Evolutionary conservation across 2,888 invertebrate genomes (phyloP).

Genomic region (Chloromyia formosa): DNA sequence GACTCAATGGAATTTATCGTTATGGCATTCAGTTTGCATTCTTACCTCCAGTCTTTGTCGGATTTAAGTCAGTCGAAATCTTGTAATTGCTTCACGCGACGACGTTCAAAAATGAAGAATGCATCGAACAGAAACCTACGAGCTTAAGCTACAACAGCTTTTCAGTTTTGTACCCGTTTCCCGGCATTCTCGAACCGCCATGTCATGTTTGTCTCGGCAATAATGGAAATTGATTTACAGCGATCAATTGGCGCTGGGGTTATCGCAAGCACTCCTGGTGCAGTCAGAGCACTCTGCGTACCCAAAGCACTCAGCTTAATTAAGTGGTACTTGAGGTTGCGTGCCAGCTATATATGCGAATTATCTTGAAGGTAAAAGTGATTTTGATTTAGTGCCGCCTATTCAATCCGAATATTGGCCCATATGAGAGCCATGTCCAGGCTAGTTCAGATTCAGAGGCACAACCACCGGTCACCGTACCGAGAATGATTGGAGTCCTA

Average conservation of each 20-base stretch:
- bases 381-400: slow-evolving; percentile 39
- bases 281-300: too few relatives aligned
- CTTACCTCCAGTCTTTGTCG: slow-evolving; percentile 24
- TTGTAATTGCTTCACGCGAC: slow-evolving; percentile 38
- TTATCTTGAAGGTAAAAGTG: slow-evolving; percentile 40
- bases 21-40: slow-evolving; percentile 45
- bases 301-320: slow-evolving; percentile 24
- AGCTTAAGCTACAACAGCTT: background rate
- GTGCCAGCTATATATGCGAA: slow-evolving; percentile 19
- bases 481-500: background rate
- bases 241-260: slow-evolving; percentile 35
- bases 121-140: background rate
- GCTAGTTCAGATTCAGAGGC: background rate
- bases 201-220: slow-evolving; percentile 38
- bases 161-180: background rate
- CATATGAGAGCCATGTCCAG: background rate
- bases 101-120: background rate
- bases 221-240: slow-evolving; percentile 42
- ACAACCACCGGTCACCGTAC: background rate
- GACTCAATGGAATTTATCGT: slow-evolving; percentile 44
- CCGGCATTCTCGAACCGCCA: background rate
- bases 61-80: slow-evolving; percentile 6
- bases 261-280: slow-evolving; percentile 4
- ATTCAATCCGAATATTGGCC: slow-evolving; percentile 5
- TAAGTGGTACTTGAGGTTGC: slow-evolving; percentile 41